Conservation (phyloP, 2,888 invertebrate genomes). For the Thereva unica region DNA sequence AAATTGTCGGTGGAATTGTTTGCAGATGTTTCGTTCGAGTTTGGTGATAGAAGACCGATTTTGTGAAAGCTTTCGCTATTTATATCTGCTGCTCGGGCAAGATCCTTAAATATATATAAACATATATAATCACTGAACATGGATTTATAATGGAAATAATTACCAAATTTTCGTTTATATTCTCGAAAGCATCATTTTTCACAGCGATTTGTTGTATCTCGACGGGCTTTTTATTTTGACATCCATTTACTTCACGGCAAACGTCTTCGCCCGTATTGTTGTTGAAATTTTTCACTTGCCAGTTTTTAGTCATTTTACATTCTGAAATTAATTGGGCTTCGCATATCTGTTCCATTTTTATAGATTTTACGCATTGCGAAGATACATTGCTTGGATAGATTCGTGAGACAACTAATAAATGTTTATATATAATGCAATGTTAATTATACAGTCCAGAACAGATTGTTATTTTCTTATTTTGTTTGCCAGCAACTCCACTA, state of each 20-base stretch:
- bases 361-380: neutral
- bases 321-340: constrained; percentile 10
- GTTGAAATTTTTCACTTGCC: constrained; percentile 33
- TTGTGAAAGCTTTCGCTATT: constrained; percentile 11
- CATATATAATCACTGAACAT: neutral
- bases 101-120: constrained; percentile 9
- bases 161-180: constrained; percentile 11
- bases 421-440: no score
- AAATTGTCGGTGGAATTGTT: constrained; percentile 58
- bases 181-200: constrained; percentile 13
- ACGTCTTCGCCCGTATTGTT: constrained; percentile 34
- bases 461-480: no score
- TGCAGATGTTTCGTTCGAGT: constrained; percentile 53
- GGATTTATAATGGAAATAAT: neutral
- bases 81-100: constrained; percentile 5
- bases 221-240: constrained; percentile 36
- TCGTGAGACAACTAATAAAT: no score
- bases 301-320: constrained; percentile 16
- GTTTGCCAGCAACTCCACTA: no score
- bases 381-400: no score
- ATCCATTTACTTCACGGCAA: constrained; percentile 29
- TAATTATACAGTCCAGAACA: no score
- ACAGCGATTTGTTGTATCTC: neutral
- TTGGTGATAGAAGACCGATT: constrained; percentile 42
- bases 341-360: constrained; percentile 23